Evolutionary conservation across 2,113 vertebrate genomes (phyloP), one percentile per base, ranked within the genome.

Genomic region (Melanostigma gelatinosum): DNA sequence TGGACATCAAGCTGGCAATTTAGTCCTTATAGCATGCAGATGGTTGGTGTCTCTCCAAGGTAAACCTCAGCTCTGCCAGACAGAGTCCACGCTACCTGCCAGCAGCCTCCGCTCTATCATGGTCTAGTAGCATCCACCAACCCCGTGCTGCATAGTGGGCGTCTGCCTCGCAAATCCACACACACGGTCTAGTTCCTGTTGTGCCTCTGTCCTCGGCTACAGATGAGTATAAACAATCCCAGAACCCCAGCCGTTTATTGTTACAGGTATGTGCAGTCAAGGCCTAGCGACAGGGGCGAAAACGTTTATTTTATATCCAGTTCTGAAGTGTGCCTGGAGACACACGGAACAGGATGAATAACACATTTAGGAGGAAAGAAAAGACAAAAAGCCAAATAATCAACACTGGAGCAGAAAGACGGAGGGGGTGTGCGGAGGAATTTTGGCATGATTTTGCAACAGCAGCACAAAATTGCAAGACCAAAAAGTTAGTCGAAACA

Each of bases 351-450:
- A 93, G 93, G 91, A 93, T 91, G 92, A 93, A 94, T 91, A 94
- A 94, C 92, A 94, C 91, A 85, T 92, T 93, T 85, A 79, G 85
- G 79, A 85, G 85, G 89, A 88, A 89, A 90, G 86, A 92, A 85
- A 92, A 88, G 87, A 90, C 88, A 91, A 91, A 90, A 92, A 93
- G 85, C 79, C 48, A 92, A 93, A 94, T 92, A 93, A 94, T 93
- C 90, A 90, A 90, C 86, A 85, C 52, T 61, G 85, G 75, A 88
- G 85, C 85, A 89, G 90, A 89, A 80, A 91, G 85, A 86, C 6
- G 70, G 88, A 77, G 83, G 68, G 68, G 74, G 77, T 63, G 77
- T 61, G 38, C 7, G 1, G 81, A 75, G 81, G 72, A 76, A 84
- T 82, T 83, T 84, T 87, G 84, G 87, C 77, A 13, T 27, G 44